These are phyloP conservation scores for Xylocampa areola DNA, from an alignment of 2,888 invertebrate species.

Conservation along the genomic window DNA sequence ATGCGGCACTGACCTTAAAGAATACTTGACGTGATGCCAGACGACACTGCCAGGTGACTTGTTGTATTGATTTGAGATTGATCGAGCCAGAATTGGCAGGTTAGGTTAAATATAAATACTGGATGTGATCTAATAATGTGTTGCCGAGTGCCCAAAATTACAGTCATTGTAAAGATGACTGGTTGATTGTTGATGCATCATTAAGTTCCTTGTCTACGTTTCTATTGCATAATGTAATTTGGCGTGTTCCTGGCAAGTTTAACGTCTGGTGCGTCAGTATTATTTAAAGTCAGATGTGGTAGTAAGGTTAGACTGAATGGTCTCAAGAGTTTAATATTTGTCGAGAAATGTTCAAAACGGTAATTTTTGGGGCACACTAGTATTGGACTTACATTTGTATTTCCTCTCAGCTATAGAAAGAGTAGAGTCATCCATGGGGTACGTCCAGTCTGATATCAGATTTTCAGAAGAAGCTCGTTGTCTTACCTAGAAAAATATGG, in stretches of 20 bases:
- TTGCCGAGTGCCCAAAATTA: constrained; percentile 30
- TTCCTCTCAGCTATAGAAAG: constrained; percentile 86
- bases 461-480: constrained; percentile 94
- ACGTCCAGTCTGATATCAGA: constrained; percentile 91
- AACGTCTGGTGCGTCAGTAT: neutral
- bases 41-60: constrained; percentile 71
- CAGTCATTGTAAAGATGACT: constrained; percentile 3
- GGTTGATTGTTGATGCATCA: constrained; percentile 8
- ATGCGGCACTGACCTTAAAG: constrained; percentile 79
- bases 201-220: neutral
- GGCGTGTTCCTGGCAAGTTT: constrained; percentile 1
- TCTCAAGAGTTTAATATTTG: too few relatives aligned
- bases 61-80: constrained; percentile 64
- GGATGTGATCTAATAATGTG: constrained; percentile 37
- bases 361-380: neutral
- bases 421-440: constrained; percentile 80
- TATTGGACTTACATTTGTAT: constrained; percentile 80
- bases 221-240: constrained; percentile 8
- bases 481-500: constrained; percentile 82
- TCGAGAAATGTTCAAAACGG: too few relatives aligned
- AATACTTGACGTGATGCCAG: constrained; percentile 81
- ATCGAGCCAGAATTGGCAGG: constrained; percentile 54
- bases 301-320: neutral
- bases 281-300: neutral
- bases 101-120: constrained; percentile 48